Base-by-base conservation (phyloP, 1,140 invertebrate genomes). In the Micrasema minimum region DNA sequence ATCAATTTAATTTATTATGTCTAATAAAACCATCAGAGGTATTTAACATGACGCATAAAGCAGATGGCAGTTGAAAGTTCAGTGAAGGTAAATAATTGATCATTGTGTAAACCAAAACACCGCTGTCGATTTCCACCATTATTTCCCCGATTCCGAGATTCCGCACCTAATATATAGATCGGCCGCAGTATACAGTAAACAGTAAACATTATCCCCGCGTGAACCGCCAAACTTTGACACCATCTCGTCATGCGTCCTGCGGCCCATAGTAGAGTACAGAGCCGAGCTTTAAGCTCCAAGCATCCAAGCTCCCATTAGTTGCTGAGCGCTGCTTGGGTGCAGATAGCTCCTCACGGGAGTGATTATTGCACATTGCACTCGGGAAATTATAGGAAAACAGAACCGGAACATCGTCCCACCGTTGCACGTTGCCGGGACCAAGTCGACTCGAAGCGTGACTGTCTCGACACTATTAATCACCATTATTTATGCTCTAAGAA, bases 141-240 rank as follows among this genome's bases (percentile, higher is more conserved):
- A 45, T 12, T 45, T 45, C 41, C 14, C 41, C 11, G 11, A 12
- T 45, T 31, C 26, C 26, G 26, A 7, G 26, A 31, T 31, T 31
- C 26, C 20, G 48, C 48, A 22, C 46, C 14, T 22, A 20, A 22
- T 20, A 6, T 31, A 31, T 31, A 31, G 26, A 31, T 31, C 7
- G 26, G 48, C 16, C 22, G 14, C 9, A 11, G 46, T 23, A 31
- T 7, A 31, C 26, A 4, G 26, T 31, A 31, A 2, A 7, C 26
- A 31, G 26, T 31, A 31, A 31, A 31, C 26, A 31, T 31, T 31
- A 31, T 7, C 3, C 59, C 59, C 59, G 53, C 53, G 4, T 20
- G 59, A 64, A 31, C 59, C 59, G 59, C 41, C 59, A 46, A 64
- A 64, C 59, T 64, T 64, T 64, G 59, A 64, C 59, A 64, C 41